Base-by-base conservation (phyloP, 1,140 invertebrate species). In the Probaryconus sp. region DNA sequence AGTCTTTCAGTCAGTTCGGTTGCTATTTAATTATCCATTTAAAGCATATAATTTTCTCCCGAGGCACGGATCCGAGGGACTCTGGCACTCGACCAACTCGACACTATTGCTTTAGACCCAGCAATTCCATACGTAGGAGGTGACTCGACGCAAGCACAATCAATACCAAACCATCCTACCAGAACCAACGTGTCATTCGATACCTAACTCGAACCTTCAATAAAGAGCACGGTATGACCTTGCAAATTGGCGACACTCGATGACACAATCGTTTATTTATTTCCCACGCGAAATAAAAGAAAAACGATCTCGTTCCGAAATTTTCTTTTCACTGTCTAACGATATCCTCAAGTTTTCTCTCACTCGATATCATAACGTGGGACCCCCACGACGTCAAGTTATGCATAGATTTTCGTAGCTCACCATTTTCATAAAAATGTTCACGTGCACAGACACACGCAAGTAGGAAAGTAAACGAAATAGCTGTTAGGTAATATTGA, bases 21-120 rank as follows among this genome's bases (percentile, higher is more conserved):
- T 86, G 84, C 86, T 87, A 88, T 88, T 88, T 88, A 88, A 88
- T 88, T 87, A 88, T 87, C 87, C 86, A 87, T 87, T 87, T 88
- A 88, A 85, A 87, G 76, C 83, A 79, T 88, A 82, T 88, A 88
- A 88, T 88, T 85, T 87, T 84, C 80, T 85, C 75, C 76, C 76
- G 72, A 73, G 83, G 79, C 78, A 78, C 55, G 61, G 64, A 81
- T 79, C 77, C n/a, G 76, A 75, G 75, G 67, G 78, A 65, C 58
- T 40, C 70, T 77, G 80, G 56, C 72, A 60, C 73, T 74, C 61
- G 56, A 73, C 69, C 67, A 76, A 76, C 9, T 76, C 64, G 69
- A 76, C 73, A 75, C 76, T 78, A 63, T 63, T 40, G 58, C 68
- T 51, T 28, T 16, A 42, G 43, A 73, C 74, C 50, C 65, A 30